These are phyloP conservation scores for Eriocheir sinensis DNA, from an alignment of 1,140 invertebrate species.

Conservation along the genomic window DNA sequence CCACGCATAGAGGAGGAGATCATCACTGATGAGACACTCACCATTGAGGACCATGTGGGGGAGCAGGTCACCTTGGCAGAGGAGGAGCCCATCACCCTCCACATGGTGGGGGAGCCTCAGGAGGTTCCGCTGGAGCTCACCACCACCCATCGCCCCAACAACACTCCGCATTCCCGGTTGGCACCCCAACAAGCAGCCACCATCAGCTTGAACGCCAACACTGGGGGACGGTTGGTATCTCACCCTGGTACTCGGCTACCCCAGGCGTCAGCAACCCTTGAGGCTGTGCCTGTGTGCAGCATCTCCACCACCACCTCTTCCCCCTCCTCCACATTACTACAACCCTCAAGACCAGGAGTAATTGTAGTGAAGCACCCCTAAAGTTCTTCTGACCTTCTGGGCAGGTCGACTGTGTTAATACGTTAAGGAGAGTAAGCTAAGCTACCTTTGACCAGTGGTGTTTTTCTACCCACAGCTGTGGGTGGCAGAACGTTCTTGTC, in stretches of 20 bases:
- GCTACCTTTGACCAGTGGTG: constrained; percentile 45
- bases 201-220: constrained; percentile 59
- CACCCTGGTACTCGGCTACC: constrained; percentile 33
- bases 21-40: constrained; percentile 79
- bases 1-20: constrained; percentile 78
- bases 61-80: constrained; percentile 58
- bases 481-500: constrained; percentile 54
- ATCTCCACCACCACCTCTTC: constrained; percentile 65
- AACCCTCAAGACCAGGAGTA: constrained; percentile 78
- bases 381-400: constrained; percentile 27
- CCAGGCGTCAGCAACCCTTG: constrained; percentile 44
- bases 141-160: constrained; percentile 73
- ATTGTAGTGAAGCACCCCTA: constrained; percentile 79
- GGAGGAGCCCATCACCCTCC: constrained; percentile 73
- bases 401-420: constrained; percentile 70
- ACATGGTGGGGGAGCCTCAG: constrained; percentile 78
- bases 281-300: constrained; percentile 60
- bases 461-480: constrained; percentile 59
- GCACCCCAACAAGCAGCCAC: constrained; percentile 54
- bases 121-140: constrained; percentile 79
- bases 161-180: constrained; percentile 42
- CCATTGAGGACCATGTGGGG: constrained; percentile 74
- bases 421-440: constrained; percentile 57
- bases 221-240: constrained; percentile 37
- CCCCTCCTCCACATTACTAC: constrained; percentile 63